A percentile compares a stretch with the other conserved stretches of the same genome.
Evolutionary conservation across 2,888 invertebrate genomes (phyloP).

Genomic region (Agrilus cyanescens): DNA sequence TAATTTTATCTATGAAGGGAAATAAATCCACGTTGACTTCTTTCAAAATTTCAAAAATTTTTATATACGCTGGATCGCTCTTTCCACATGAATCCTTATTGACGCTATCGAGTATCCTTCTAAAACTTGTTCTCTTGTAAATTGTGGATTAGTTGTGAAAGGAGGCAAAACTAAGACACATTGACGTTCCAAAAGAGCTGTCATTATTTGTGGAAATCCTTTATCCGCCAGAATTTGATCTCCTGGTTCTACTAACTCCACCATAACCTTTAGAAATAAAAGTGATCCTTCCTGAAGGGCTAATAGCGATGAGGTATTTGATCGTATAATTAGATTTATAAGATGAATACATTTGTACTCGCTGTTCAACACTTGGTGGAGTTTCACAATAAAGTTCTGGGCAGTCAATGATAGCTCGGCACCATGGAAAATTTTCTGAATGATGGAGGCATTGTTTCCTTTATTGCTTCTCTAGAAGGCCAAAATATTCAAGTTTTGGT

Average conservation of each 20-base stretch:
- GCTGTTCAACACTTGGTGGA: slow-evolving; percentile 2
- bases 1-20: too few relatives aligned
- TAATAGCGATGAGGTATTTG: slow-evolving; percentile 15
- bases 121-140: slow-evolving; percentile 14
- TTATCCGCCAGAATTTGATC: slow-evolving; percentile 13
- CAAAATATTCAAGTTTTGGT: slow-evolving; percentile 2
- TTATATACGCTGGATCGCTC: slow-evolving; percentile 18
- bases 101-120: slow-evolving; percentile 16
- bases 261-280: slow-evolving; percentile 18
- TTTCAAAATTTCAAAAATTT: too few relatives aligned
- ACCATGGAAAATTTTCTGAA: slow-evolving; percentile 3
- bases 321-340: slow-evolving; percentile 8
- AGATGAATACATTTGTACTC: not conserved
- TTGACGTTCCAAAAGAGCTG: too few relatives aligned
- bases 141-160: too few relatives aligned
- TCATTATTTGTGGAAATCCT: too few relatives aligned
- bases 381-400: slow-evolving; percentile 1
- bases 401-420: slow-evolving; percentile 2
- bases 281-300: slow-evolving; percentile 15
- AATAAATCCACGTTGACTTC: not conserved
- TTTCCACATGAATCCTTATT: slow-evolving; percentile 19
- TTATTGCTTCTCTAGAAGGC: slow-evolving; percentile 7
- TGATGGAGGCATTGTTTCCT: slow-evolving; percentile 3
- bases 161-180: too few relatives aligned
- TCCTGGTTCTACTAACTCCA: slow-evolving; percentile 15